Base-by-base conservation (phyloP, 1,140 invertebrate genomes). In the Gryon sp. region DNA sequence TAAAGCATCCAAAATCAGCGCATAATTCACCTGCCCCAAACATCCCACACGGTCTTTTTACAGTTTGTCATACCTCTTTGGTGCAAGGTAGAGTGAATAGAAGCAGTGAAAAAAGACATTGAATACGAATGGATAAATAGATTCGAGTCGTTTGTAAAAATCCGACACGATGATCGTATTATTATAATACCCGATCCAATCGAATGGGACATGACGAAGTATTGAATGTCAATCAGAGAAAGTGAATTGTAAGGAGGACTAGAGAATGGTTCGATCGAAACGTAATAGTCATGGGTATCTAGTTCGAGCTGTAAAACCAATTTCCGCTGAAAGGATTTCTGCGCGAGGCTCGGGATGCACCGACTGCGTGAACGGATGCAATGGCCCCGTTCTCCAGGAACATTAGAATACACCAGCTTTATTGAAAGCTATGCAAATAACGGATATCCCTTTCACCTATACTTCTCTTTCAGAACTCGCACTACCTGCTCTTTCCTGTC, bases 141-240 rank as follows among this genome's bases (percentile, higher is more conserved):
- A 38, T 14, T 36, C 18, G 30, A 73, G 55, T 24, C 50, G 40
- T 70, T 59, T 65, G 69, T 59, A 24, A 59, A 52, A 43, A 69
- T 43, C 65, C 22, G 40, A 53, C 43, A 16, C 43, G 20, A 38
- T 30, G 72, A 75, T 70, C 66, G 8, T 30, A 18, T 75, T 57
- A 63, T 57, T 70, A 75, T 62, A 79, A 75, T 66, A 72, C 53
- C 48, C 20, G 60, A 62, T 75, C 60, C 57, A 57, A 65, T 68
- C 50, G 57, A 52, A 65, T 34, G 40, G 57, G 62, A 72, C 55
- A 40, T 43, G 41, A 59, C 19, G 43, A 0, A 43, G 76, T 62
- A 79, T 79, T 79, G 68, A 76, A 65, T 79, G 68, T 79, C 78
- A 79, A 76, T 79, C 78, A 66, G 73, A 30, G 73, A 73, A 79